A percentile compares a stretch with the other conserved stretches of the same genome.
These are phyloP conservation scores for Drosophila tsacasi DNA, from an alignment of 1,140 invertebrate species.

Conservation along the genomic window DNA sequence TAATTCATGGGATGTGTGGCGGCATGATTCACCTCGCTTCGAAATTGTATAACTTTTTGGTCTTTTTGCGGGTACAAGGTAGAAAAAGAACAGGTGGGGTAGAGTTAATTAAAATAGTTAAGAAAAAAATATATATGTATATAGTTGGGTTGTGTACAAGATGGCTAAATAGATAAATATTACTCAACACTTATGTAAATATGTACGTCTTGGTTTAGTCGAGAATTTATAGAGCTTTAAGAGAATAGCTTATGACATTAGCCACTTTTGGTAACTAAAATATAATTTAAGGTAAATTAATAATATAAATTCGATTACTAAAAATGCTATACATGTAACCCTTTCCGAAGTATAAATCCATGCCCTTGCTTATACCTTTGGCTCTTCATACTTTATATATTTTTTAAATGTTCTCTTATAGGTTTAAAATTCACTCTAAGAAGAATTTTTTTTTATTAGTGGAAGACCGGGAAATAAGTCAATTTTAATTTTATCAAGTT, in stretches of 20 bases:
- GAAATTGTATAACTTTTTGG: constrained; percentile 19
- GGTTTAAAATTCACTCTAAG: too few relatives aligned
- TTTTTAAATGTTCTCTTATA: too few relatives aligned
- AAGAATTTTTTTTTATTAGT: too few relatives aligned
- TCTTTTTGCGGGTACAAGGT: constrained; percentile 16
- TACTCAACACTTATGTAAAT: neutral
- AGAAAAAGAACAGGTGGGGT: constrained; percentile 22
- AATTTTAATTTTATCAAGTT: too few relatives aligned
- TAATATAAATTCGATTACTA: too few relatives aligned
- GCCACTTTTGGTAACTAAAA: neutral
- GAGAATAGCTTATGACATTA: too few relatives aligned
- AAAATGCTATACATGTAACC: too few relatives aligned
- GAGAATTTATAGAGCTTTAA: neutral
- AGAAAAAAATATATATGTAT: neutral
- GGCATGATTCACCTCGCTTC: constrained; percentile 26
- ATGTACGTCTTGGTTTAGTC: neutral
- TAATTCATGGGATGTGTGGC: constrained; percentile 26
- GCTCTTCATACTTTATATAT: too few relatives aligned
- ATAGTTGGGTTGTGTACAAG: neutral
- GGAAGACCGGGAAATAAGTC: too few relatives aligned
- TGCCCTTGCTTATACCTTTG: too few relatives aligned
- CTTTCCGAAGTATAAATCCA: too few relatives aligned
- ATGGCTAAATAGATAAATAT: constrained; percentile 9
- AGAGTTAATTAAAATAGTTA: constrained; percentile 22
- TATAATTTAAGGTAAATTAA: too few relatives aligned